Evolutionary conservation across 1,140 invertebrate genomes (phyloP), one percentile per base, ranked within the genome.

Genomic region (Theocolax elegans): DNA sequence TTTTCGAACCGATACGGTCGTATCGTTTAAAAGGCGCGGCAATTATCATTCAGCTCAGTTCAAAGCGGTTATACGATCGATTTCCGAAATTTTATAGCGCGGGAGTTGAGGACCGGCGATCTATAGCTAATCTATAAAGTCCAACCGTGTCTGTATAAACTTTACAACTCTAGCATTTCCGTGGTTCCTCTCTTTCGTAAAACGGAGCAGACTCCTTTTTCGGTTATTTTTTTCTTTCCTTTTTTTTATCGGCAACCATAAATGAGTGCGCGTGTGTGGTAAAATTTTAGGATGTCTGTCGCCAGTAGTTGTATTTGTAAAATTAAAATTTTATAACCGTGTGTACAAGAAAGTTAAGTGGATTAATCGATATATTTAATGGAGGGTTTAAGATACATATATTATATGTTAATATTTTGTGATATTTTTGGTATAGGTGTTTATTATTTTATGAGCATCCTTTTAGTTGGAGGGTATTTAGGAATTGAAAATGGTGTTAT

Each of bases 31-130:
- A 44, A 54, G 51, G 49, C 44, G 29, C 48, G 38, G 49, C 35
- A 42, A 66, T 66, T 54, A 66, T 66, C 56, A 44, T 56, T 66
- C 17, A 54, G 21, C 63, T 19, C 46, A 35, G 21, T 2, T 2
- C 48, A 38, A 44, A 21, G 19, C 44, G 63, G 49, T 56, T 66
- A 66, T 66, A 66, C 63, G 49, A 66, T 66, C 63, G 63, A 66
- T 66, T 56, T 66, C 51, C 49, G 49, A 56, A 64, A 56, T 66
- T 66, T 66, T 66, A 66, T 66, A 66, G 63, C 63, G 63, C 49
- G 62, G 62, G 48, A 51, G 62, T 19, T 4, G 19, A n/a, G 56
- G 15, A 23, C 15, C 25, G 17, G 56, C 35, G 35, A 40, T 59
- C 38, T 59, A 59, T 42, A 59, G 25, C 44, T 2, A 29, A 23